These are phyloP conservation scores for Cervus canadensis DNA, from an alignment of 2,113 vertebrate genomes.

Conservation along the genomic window DNA sequence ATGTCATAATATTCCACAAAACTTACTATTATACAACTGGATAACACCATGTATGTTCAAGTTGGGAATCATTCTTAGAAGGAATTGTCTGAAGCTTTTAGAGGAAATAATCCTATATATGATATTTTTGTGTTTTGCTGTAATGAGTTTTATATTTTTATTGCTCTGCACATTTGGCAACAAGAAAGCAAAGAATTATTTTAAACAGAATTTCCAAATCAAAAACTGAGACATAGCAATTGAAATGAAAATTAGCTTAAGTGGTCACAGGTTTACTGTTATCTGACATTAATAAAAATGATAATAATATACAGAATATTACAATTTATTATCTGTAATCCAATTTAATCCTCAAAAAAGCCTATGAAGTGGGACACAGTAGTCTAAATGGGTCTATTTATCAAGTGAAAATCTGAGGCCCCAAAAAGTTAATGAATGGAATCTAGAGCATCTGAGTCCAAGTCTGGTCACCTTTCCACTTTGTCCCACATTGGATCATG, in stretches of 20 bases:
- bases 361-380: background rate
- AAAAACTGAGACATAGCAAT: background rate
- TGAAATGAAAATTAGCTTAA: background rate
- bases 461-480: background rate
- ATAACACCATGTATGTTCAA: background rate
- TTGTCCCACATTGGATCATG: background rate
- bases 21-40: background rate
- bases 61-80: background rate
- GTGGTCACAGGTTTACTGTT: background rate
- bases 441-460: background rate
- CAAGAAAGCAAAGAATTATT: background rate
- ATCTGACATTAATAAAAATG: constrained; percentile 1
- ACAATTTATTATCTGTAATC: background rate
- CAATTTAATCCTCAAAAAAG: background rate
- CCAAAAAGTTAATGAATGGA: background rate
- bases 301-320: background rate
- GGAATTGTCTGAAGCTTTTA: background rate
- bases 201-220: background rate
- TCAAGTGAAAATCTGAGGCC: background rate
- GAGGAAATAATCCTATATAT: background rate
- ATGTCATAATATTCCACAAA: background rate
- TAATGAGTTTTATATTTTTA: background rate
- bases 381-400: background rate
- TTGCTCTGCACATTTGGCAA: background rate
- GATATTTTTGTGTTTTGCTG: background rate